phyloP scores from a whole-genome alignment of 92 coral and sea anemone species.

The Porites evermanni region DNA sequence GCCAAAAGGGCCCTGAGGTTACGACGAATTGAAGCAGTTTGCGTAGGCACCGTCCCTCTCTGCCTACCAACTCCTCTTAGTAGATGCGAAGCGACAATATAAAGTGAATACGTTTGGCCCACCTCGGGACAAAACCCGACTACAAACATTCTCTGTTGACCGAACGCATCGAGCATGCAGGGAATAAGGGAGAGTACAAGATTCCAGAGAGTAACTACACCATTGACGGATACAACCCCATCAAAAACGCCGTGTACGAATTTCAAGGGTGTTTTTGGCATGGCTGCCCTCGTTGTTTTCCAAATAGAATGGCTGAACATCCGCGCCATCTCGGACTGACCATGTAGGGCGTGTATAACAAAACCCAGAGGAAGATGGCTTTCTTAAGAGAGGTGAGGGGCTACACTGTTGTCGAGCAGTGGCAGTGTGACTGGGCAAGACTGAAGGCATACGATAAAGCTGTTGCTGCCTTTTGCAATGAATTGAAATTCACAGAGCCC shows the following conservation, averaged over 20 bases:
- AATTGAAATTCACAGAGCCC: not conserved
- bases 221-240: slow-evolving; percentile 35
- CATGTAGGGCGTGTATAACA: slow-evolving; percentile 30
- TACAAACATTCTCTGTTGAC: not conserved
- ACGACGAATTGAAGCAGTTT: slow-evolving; percentile 23
- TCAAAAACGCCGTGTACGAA: slow-evolving; percentile 15
- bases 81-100: not conserved
- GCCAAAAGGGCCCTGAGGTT: slow-evolving; percentile 18
- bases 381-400: slow-evolving; percentile 32
- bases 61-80: slow-evolving; percentile 14
- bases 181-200: slow-evolving; percentile 52
- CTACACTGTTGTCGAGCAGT: slow-evolving; percentile 37
- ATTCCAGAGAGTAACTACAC: slow-evolving; percentile 5
- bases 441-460: not conserved
- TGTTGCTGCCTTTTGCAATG: not conserved
- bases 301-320: not conserved
- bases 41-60: slow-evolving; percentile 11
- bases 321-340: not conserved
- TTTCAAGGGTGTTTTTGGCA: not conserved
- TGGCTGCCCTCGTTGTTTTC: not conserved
- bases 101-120: slow-evolving; percentile 8
- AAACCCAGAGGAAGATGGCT: slow-evolving; percentile 26
- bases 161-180: slow-evolving; percentile 46
- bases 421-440: slow-evolving; percentile 55
- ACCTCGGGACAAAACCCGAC: not conserved